Conservation (phyloP, 2,888 invertebrate genomes). For the Aplocera efformata region DNA sequence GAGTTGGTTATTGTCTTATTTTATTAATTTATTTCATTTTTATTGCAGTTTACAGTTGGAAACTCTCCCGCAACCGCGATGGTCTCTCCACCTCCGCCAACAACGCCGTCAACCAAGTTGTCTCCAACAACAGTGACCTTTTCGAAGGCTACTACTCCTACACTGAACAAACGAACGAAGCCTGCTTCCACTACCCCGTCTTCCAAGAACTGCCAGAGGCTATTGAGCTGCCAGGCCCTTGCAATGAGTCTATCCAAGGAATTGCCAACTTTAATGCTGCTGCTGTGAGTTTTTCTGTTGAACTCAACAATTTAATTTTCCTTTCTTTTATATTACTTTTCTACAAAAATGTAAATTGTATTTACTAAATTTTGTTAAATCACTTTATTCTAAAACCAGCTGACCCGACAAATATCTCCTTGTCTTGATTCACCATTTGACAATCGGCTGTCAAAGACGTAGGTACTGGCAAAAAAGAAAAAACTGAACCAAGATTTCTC, state of each 20-base stretch:
- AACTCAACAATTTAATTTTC: no score
- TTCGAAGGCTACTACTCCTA: conserved; percentile 49
- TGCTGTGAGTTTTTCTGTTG: conserved; percentile 38
- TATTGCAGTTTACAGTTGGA: conserved; percentile 65
- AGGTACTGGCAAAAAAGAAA: no score
- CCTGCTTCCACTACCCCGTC: conserved; percentile 63
- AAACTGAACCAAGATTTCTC: no score
- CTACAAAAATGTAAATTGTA: no score
- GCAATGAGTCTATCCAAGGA: conserved; percentile 46
- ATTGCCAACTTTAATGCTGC: conserved; percentile 44
- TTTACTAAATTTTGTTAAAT: no score
- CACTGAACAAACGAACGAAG: conserved; percentile 46
- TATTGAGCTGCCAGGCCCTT: conserved; percentile 52
- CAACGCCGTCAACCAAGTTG: conserved; percentile 36
- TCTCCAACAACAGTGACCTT: conserved; percentile 44
- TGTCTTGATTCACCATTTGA: no score
- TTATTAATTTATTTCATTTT: conserved; percentile 6
- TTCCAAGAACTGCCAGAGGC: conserved; percentile 38
- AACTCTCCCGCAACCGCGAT: conserved; percentile 45
- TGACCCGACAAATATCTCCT: no score
- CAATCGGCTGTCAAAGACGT: no score
- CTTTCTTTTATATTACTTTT: no score
- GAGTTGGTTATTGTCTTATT: no score
- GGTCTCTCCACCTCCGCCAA: conserved; percentile 44
- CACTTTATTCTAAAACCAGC: no score